Percentiles rank a stretch among this genome's conserved stretches.
Evolutionary conservation across 2,888 invertebrate species (phyloP).

Genomic region (Tachystola acroxantha): DNA sequence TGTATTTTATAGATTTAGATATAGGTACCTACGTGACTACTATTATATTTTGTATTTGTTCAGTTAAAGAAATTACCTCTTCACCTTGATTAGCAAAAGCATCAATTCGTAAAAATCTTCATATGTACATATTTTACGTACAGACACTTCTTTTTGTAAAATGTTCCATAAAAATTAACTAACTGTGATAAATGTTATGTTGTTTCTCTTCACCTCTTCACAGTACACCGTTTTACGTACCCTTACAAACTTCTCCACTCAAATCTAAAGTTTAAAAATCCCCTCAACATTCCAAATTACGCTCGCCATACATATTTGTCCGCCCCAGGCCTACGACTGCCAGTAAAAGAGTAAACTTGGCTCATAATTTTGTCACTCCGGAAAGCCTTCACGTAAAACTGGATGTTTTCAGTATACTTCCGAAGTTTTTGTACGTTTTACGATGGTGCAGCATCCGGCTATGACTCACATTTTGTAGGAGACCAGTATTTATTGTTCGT

Average conservation of each 20-base stretch:
- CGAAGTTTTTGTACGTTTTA: constrained; percentile 46
- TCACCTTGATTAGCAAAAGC: not conserved
- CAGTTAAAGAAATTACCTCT: not conserved
- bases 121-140: too few species aligned
- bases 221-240: too few species aligned
- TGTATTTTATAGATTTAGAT: too few species aligned
- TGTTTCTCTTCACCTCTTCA: too few species aligned
- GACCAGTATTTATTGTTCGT: constrained; percentile 4
- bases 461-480: constrained; percentile 19
- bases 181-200: too few species aligned
- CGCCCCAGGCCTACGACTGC: constrained; percentile 21
- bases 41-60: too few species aligned
- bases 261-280: constrained; percentile 12
- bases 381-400: constrained; percentile 56
- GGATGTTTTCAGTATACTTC: constrained; percentile 46
- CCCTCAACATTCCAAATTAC: constrained; percentile 19
- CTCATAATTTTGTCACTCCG: constrained; percentile 54
- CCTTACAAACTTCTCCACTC: not conserved
- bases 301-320: constrained; percentile 28
- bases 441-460: constrained; percentile 19
- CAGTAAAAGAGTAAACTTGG: constrained; percentile 44
- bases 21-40: too few species aligned
- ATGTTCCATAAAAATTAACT: too few species aligned
- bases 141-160: too few species aligned
- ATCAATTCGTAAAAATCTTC: not conserved